These are phyloP conservation scores for Pangasius macronema DNA, from an alignment of 2,797 vertebrate species.

Conservation along the genomic window DNA sequence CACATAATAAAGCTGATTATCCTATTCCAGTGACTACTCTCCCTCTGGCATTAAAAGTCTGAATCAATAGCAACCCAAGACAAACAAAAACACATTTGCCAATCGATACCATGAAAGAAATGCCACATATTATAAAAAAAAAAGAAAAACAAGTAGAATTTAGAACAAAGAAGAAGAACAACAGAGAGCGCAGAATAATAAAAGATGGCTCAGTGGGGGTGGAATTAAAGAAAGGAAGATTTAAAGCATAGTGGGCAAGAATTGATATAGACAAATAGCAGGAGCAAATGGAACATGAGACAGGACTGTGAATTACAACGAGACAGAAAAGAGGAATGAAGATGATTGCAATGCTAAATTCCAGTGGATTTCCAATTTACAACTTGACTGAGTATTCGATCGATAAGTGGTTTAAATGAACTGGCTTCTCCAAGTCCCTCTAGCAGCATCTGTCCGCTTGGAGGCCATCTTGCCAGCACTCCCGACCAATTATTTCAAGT, in stretches of 20 bases:
- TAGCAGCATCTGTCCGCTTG: not conserved
- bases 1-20: slow-evolving; percentile 53
- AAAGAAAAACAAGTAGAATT: not conserved
- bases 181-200: not conserved
- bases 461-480: not conserved
- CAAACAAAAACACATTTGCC: slow-evolving; percentile 53
- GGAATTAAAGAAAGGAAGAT: slow-evolving; percentile 42
- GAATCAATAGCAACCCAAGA: slow-evolving; percentile 46
- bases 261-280: slow-evolving; percentile 29
- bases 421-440: not conserved
- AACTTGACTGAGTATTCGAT: slow-evolving; percentile 35
- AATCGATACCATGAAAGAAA: slow-evolving; percentile 47
- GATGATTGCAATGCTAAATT: slow-evolving; percentile 37
- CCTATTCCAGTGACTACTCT: slow-evolving; percentile 38
- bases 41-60: slow-evolving; percentile 34
- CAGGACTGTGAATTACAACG: slow-evolving; percentile 22
- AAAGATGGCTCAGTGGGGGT: slow-evolving; percentile 14
- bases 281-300: slow-evolving; percentile 24
- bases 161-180: slow-evolving; percentile 26
- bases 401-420: slow-evolving; percentile 49
- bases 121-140: slow-evolving; percentile 1
- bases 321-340: slow-evolving; percentile 19
- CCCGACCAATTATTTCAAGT: not conserved
- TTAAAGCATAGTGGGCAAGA: slow-evolving; percentile 18
- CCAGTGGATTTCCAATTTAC: slow-evolving; percentile 21